A percentile compares a stretch with the other conserved stretches of the same genome.
These are phyloP conservation scores for Empidonax alnorum DNA, from an alignment of 2,113 vertebrate species.

Conservation along the genomic window DNA sequence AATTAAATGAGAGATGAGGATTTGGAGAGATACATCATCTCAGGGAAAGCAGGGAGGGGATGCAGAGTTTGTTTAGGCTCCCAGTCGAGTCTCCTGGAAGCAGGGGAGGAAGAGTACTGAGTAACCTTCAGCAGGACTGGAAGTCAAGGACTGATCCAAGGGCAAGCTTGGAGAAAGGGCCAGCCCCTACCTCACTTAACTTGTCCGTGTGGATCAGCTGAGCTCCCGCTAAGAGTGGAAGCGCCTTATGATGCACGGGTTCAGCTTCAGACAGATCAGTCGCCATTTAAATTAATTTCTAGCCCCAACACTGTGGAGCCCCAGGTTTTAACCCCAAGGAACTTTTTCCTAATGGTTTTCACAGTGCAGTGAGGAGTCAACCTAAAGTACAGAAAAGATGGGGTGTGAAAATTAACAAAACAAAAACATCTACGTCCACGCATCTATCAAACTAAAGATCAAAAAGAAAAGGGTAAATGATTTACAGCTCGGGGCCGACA, in stretches of 20 bases:
- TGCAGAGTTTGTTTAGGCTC: slow-evolving; percentile 35
- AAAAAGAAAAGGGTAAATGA: slow-evolving; percentile 51
- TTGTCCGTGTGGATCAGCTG: slow-evolving; percentile 83
- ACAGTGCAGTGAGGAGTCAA: slow-evolving; percentile 79
- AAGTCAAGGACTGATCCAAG: slow-evolving; percentile 77
- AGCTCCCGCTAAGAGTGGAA: slow-evolving; percentile 83
- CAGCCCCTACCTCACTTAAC: slow-evolving; percentile 84
- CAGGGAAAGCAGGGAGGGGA: slow-evolving; percentile 40
- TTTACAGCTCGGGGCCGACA: slow-evolving; percentile 32
- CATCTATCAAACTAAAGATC: slow-evolving; percentile 40
- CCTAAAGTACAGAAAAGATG: slow-evolving; percentile 84
- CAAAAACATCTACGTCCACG: slow-evolving; percentile 52
- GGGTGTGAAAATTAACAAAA: slow-evolving; percentile 78
- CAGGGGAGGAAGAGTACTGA: slow-evolving; percentile 40
- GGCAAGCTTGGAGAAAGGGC: slow-evolving; percentile 76
- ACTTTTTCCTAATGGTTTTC: slow-evolving; percentile 81
- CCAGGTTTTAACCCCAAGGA: slow-evolving; percentile 81
- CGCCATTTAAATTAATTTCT: slow-evolving; percentile 82
- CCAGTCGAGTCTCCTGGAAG: slow-evolving; percentile 36
- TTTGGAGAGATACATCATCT: neutral
- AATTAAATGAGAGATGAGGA: slow-evolving; percentile 37
- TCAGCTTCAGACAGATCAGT: slow-evolving; percentile 82
- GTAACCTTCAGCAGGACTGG: slow-evolving; percentile 64
- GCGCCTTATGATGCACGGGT: slow-evolving; percentile 81
- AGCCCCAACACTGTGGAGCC: slow-evolving; percentile 80